Evolutionary conservation across 2,797 vertebrate species (phyloP).

Genomic region (Harpia harpyja): DNA sequence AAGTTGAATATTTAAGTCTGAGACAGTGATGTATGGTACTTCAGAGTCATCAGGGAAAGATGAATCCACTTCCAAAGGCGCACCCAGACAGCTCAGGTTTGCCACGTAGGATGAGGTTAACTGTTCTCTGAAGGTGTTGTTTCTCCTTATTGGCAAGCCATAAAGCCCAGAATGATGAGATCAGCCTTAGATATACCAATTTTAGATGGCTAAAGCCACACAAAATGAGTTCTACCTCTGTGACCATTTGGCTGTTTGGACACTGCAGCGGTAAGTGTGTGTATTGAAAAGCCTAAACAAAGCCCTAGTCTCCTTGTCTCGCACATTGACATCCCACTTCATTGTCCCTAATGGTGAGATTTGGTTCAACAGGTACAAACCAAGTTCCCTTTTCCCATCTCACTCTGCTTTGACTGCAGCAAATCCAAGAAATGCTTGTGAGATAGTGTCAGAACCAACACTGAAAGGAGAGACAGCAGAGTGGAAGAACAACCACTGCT

Average conservation of each 20-base stretch:
- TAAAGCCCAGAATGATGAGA: neutral
- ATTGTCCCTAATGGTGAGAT: neutral
- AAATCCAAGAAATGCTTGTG: neutral
- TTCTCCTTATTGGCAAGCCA: neutral
- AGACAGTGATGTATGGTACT: neutral
- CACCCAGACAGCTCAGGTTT: neutral
- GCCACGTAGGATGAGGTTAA: neutral
- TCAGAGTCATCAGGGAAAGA: neutral
- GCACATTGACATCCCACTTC: neutral
- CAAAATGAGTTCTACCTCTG: neutral
- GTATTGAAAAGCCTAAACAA: neutral
- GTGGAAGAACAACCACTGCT: neutral
- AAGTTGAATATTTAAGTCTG: neutral
- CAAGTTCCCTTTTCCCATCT: fast-evolving
- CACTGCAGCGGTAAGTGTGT: neutral
- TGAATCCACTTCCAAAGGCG: neutral
- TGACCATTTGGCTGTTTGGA: neutral
- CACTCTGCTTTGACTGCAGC: neutral
- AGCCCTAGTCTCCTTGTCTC: neutral
- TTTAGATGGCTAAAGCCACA: neutral
- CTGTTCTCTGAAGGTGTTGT: neutral
- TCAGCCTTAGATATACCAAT: neutral
- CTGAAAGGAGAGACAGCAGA: neutral
- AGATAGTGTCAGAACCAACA: neutral
- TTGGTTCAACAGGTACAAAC: neutral